Conservation (phyloP, 2,113 vertebrate species). For the Glaucomys volans region DNA sequence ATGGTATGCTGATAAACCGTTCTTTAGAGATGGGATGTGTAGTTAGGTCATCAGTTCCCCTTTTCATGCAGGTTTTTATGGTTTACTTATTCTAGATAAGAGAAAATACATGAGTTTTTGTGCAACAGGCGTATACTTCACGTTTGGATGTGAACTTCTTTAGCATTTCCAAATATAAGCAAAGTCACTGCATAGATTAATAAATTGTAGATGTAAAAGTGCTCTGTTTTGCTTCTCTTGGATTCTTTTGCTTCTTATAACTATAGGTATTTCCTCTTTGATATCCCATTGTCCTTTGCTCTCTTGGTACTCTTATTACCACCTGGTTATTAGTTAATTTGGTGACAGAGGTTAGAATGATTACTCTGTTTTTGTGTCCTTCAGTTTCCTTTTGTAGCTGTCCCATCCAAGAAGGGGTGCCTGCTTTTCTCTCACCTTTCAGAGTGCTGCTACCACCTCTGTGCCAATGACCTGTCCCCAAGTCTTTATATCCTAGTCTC, state of each 20-base stretch:
- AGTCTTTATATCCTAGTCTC: not conserved
- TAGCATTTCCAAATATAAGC: slow-evolving; percentile 11
- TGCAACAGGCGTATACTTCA: not conserved
- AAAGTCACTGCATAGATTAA: not conserved
- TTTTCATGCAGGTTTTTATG: not conserved
- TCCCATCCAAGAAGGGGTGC: not conserved
- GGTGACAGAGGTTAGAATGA: not conserved
- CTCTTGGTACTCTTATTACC: not conserved
- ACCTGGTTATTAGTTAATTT: not conserved
- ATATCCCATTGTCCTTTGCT: slow-evolving; percentile 16
- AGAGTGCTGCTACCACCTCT: not conserved
- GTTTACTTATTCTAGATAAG: not conserved
- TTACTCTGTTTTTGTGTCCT: not conserved
- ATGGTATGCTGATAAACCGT: not conserved
- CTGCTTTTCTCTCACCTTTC: not conserved
- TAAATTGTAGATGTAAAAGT: slow-evolving; percentile 25
- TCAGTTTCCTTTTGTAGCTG: not conserved
- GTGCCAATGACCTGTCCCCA: not conserved
- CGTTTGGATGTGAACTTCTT: not conserved
- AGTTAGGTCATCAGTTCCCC: not conserved
- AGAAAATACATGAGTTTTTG: not conserved
- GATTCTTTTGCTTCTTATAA: slow-evolving; percentile 4
- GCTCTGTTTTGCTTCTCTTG: slow-evolving; percentile 49
- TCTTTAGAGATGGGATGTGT: not conserved
- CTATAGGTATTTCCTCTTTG: not conserved